Evolutionary conservation across 2,888 invertebrate genomes (phyloP).

Genomic region (Acanthosepion esculentum): DNA sequence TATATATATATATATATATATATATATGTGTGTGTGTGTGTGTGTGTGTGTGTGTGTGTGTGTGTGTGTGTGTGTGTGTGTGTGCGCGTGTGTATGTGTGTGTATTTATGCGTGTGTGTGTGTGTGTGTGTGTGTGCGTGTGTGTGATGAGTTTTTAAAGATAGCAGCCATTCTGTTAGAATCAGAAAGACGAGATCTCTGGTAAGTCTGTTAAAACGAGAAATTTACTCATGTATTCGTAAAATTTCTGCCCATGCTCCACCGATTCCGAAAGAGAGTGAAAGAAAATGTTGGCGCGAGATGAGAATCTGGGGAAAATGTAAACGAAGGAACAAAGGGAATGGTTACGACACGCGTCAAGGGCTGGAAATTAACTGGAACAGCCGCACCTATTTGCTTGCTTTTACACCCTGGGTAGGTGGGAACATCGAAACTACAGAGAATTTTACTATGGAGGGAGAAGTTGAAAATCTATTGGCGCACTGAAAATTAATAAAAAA

Average conservation of each 20-base stretch:
- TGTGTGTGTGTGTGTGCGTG: no score
- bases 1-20: background rate
- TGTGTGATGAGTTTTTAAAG: no score
- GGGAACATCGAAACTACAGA: background rate
- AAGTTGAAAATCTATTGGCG: background rate
- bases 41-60: no score
- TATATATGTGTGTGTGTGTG: background rate
- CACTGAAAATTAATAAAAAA: background rate
- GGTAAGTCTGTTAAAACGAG: background rate
- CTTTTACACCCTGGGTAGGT: background rate
- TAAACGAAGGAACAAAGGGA: background rate
- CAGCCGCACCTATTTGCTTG: background rate
- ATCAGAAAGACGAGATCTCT: background rate
- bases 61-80: no score
- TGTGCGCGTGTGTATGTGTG: no score
- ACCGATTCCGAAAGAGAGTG: background rate
- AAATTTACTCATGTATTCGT: background rate
- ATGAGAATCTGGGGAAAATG: background rate
- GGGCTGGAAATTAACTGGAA: conserved; percentile 7
- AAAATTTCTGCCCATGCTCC: background rate
- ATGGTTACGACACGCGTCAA: background rate
- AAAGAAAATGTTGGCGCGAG: background rate
- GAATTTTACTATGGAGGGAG: background rate
- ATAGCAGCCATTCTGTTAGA: background rate
- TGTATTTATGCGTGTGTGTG: no score